These are phyloP conservation scores for Tubulanus polymorphus DNA, from an alignment of 2,888 invertebrate genomes.

Conservation along the genomic window DNA sequence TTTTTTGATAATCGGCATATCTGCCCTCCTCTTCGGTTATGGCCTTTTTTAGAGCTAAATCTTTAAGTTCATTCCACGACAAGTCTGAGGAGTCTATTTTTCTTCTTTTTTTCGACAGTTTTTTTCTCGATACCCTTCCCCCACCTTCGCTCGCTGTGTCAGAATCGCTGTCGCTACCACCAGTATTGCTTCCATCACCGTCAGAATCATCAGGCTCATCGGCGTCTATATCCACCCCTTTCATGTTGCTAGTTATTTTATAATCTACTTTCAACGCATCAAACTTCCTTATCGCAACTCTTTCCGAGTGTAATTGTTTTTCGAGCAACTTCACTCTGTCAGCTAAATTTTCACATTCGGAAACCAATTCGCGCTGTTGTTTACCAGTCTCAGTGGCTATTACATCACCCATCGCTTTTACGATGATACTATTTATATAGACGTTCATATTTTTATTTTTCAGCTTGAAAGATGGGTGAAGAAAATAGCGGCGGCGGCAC, in stretches of 20 bases:
- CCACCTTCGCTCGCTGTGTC: background rate
- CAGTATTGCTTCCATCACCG: background rate
- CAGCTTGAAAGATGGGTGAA: too few species aligned
- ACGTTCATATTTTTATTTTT: too few species aligned
- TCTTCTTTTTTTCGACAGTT: background rate
- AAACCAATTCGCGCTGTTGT: constrained; percentile 3
- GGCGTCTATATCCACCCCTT: background rate
- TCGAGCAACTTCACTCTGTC: background rate
- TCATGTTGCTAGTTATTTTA: background rate
- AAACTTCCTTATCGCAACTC: background rate
- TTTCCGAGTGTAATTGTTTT: background rate
- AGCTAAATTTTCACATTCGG: constrained; percentile 4
- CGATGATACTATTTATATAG: background rate
- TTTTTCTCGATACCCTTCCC: background rate
- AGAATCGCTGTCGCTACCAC: background rate
- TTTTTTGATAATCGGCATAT: background rate
- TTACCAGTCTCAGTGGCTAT: background rate
- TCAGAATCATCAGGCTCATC: background rate
- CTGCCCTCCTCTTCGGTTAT: background rate
- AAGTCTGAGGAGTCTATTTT: background rate
- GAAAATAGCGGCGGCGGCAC: background rate
- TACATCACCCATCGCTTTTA: background rate
- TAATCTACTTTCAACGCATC: constrained; percentile 1
- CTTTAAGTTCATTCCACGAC: background rate
- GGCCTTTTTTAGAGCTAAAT: background rate